Evolutionary conservation across 2,113 vertebrate genomes (phyloP).

Genomic region (Xenopus borealis): DNA sequence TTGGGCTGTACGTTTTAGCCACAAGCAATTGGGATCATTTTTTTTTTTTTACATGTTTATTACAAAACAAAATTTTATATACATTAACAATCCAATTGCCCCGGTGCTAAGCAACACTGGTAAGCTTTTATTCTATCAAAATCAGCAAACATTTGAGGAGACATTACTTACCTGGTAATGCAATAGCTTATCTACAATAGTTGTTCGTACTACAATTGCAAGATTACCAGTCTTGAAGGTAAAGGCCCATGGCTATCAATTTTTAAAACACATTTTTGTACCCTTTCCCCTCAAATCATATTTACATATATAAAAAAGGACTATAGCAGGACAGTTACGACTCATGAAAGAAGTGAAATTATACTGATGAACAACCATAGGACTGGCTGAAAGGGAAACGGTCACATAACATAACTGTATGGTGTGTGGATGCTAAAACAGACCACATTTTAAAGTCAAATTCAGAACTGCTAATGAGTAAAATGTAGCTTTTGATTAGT

Average conservation of each 20-base stretch:
- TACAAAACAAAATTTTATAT: slow-evolving; percentile 17
- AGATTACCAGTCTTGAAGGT: neutral
- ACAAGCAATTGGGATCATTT: neutral
- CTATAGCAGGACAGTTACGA: neutral
- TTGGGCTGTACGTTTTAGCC: neutral
- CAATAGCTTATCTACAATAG: neutral
- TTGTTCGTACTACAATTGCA: neutral
- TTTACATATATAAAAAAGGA: no score
- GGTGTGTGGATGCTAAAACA: no score
- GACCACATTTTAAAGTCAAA: no score
- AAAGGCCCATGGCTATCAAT: neutral
- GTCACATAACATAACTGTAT: neutral
- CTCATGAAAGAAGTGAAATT: neutral
- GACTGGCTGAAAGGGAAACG: neutral
- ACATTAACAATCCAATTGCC: neutral
- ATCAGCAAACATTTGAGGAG: neutral
- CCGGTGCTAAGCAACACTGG: neutral
- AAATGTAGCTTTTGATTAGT: no score
- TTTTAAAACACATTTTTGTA: neutral
- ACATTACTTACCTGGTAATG: slow-evolving; percentile 28
- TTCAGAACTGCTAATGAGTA: no score
- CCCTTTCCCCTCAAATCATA: no score
- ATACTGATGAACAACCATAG: neutral
- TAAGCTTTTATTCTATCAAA: neutral
- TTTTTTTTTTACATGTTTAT: slow-evolving; percentile 8